Percentiles rank a stretch among this genome's conserved stretches.
Evolutionary conservation across 2,888 invertebrate species (phyloP).

Genomic region (Lagria hirta): DNA sequence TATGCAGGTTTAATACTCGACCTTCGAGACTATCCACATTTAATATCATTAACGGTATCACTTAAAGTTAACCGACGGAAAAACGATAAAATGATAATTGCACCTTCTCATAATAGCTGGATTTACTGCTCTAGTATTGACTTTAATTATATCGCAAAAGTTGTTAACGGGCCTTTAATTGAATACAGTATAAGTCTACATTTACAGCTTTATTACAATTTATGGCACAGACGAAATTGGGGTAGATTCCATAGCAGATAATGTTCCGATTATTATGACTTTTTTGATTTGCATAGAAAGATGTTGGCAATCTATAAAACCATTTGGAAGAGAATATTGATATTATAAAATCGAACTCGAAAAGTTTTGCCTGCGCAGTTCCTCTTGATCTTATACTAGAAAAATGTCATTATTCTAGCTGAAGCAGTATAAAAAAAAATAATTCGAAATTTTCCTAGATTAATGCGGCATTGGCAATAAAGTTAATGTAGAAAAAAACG

Average conservation of each 20-base stretch:
- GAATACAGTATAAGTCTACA: conserved; percentile 17
- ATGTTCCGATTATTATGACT: conserved; percentile 13
- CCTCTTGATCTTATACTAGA: no score
- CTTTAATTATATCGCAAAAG: conserved; percentile 12
- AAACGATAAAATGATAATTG: conserved; percentile 23
- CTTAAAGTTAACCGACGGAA: conserved; percentile 22
- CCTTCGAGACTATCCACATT: conserved; percentile 32
- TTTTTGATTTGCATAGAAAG: conserved; percentile 9
- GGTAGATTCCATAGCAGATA: conserved; percentile 16
- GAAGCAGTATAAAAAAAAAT: no score
- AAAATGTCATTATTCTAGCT: no score
- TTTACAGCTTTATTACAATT: conserved; percentile 9
- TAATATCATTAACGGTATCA: conserved; percentile 20
- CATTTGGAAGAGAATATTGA: no score
- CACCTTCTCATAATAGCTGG: conserved; percentile 11
- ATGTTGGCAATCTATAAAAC: no score
- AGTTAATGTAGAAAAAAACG: no score
- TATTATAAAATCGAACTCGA: no score
- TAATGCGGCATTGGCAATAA: no score
- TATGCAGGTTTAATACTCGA: conserved; percentile 37
- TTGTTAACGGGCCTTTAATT: conserved; percentile 17
- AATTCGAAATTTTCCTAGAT: no score
- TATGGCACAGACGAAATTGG: conserved; percentile 10
- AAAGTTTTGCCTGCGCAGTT: no score
- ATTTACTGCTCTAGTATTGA: conserved; percentile 4